Evolutionary conservation across 2,888 invertebrate species (phyloP).

Genomic region (Cheiracanthium punctorium): DNA sequence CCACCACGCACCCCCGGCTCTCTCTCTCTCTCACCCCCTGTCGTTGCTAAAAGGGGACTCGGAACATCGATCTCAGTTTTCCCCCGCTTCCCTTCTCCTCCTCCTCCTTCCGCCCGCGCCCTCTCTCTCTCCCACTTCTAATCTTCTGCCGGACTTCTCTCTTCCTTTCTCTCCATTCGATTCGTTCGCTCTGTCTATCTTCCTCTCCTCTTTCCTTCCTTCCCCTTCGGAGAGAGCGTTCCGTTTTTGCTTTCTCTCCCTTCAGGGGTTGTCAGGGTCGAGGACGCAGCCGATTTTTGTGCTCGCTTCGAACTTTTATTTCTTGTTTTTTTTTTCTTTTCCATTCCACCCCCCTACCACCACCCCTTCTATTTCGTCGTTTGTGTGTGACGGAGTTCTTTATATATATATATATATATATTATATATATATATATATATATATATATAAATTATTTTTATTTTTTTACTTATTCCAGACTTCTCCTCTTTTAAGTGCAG

Average conservation of each 20-base stretch:
- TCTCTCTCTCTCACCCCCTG: neutral
- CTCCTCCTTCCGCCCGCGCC: too few relatives aligned
- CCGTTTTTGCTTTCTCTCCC: conserved; percentile 23
- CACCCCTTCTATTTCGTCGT: neutral
- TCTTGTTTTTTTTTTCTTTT: too few relatives aligned
- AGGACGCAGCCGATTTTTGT: conserved; percentile 24
- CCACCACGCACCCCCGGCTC: neutral
- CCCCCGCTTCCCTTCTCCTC: neutral
- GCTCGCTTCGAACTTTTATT: neutral
- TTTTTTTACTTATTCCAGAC: neutral
- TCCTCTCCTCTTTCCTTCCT: conserved; percentile 15
- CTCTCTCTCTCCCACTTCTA: conserved; percentile 17
- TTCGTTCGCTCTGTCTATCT: conserved; percentile 26
- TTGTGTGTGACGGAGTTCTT: conserved; percentile 11
- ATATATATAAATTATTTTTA: neutral
- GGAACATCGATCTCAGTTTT: conserved; percentile 46
- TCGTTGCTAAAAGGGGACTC: conserved; percentile 35
- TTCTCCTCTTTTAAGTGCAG: conserved; percentile 4
- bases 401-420: too few relatives aligned
- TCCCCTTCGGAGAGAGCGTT: conserved; percentile 1
- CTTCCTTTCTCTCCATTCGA: conserved; percentile 13
- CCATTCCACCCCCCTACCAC: too few relatives aligned
- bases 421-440: too few relatives aligned
- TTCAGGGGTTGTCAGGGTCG: conserved; percentile 16
- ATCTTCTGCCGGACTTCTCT: conserved; percentile 30